These are phyloP conservation scores for Cylloceria caligata DNA, from an alignment of 2,888 invertebrate genomes.

Conservation along the genomic window DNA sequence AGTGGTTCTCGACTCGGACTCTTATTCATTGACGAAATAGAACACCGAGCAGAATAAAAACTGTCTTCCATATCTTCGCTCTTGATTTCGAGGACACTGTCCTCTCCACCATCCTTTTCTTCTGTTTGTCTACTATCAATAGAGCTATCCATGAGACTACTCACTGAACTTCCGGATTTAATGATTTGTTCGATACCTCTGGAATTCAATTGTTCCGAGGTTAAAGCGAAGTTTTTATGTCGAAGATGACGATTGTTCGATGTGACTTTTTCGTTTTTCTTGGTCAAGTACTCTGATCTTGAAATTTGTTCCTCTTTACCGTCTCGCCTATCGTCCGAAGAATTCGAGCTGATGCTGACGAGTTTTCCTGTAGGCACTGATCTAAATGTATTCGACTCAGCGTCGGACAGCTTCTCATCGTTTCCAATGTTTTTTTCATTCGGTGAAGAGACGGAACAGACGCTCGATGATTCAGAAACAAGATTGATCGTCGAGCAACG, in stretches of 20 bases:
- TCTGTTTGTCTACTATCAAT: no score
- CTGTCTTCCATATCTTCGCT: constrained; percentile 18
- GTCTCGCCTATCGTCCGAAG: background rate
- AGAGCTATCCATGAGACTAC: no score
- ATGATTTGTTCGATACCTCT: no score
- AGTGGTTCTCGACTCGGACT: background rate
- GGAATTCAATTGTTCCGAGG: no score
- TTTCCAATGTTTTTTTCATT: background rate
- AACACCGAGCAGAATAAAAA: constrained; percentile 4
- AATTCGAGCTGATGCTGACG: constrained; percentile 43
- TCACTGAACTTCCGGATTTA: no score
- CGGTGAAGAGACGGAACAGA: background rate
- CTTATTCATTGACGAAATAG: background rate
- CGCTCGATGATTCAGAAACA: background rate
- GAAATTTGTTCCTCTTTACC: background rate
- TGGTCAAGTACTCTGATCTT: no score
- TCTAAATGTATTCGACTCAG: background rate
- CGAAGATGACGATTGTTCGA: no score
- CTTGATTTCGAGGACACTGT: no score
- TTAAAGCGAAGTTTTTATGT: background rate
- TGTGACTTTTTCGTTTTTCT: background rate
- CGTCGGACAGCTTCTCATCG: background rate
- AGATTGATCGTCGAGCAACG: constrained; percentile 31
- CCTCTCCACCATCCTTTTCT: no score
- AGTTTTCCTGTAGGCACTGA: constrained; percentile 25